Conservation (phyloP, 2,113 vertebrate genomes). For the Syrmaticus mikado region DNA sequence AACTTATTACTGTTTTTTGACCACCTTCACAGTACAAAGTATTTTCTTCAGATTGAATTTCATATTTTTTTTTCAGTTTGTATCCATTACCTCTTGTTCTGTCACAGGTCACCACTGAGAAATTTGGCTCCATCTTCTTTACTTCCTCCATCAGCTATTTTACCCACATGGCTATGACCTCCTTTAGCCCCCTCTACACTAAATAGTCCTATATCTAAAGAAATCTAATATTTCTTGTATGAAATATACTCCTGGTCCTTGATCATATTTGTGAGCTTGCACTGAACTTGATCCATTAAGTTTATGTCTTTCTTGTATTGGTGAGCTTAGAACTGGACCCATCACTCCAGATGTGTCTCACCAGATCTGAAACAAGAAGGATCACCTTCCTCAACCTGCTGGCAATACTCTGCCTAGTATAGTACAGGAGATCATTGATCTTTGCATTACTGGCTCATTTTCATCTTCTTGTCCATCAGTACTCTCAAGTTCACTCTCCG, state of each 20-base stretch:
- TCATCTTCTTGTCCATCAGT: neutral
- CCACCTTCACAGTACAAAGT: neutral
- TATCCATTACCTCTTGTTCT: neutral
- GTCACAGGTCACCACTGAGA: neutral
- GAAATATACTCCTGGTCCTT: neutral
- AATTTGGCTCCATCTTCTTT: neutral
- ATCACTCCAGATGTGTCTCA: neutral
- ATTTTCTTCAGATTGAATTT: neutral
- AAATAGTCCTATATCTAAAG: neutral
- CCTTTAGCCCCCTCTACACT: neutral
- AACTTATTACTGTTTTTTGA: neutral
- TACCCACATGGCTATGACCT: neutral
- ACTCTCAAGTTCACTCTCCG: neutral
- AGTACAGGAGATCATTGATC: neutral
- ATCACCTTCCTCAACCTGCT: neutral
- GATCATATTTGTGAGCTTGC: neutral
- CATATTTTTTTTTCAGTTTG: neutral
- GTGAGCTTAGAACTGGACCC: neutral
- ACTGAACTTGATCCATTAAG: neutral
- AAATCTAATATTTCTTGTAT: too few species aligned
- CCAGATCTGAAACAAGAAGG: neutral
- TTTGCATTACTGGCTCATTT: neutral
- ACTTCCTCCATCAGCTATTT: neutral
- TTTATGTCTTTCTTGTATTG: neutral
- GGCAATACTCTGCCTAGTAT: neutral